These are phyloP conservation scores for Spheniscus mendiculus DNA, from an alignment of 2,113 vertebrate species.

Conservation along the genomic window DNA sequence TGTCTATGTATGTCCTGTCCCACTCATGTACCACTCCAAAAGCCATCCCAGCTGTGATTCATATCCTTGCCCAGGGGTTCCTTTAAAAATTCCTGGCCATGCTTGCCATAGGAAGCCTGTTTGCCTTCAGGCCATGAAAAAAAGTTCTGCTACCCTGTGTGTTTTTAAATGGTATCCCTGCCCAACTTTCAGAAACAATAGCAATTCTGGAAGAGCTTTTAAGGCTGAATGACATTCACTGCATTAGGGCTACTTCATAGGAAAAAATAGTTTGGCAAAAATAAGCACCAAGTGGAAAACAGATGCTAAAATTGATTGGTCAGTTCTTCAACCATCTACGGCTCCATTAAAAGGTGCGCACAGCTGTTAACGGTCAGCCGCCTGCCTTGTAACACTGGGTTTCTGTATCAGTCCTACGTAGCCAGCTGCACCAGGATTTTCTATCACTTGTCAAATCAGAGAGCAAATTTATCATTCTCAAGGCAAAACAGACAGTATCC, in stretches of 20 bases:
- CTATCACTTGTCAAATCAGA: not conserved
- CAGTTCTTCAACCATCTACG: not conserved
- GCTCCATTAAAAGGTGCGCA: not conserved
- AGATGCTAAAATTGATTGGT: not conserved
- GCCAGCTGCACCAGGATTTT: not conserved
- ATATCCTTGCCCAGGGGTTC: conserved; percentile 6
- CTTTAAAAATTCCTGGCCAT: conserved; percentile 20
- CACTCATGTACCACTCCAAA: not conserved
- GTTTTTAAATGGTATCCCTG: not conserved
- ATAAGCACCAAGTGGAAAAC: not conserved
- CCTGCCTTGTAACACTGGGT: not conserved
- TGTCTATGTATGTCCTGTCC: not conserved
- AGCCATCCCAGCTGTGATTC: conserved; percentile 34
- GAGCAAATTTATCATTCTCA: not conserved
- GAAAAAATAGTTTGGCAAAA: conserved; percentile 38
- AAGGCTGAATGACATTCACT: not conserved
- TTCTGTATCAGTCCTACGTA: not conserved
- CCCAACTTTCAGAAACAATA: not conserved
- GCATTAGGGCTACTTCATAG: not conserved
- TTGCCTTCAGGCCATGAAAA: not conserved
- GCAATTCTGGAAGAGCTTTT: not conserved
- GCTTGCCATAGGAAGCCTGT: not conserved
- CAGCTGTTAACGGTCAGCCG: rapidly evolving
- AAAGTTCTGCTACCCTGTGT: not conserved
- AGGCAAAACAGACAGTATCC: not conserved